A percentile compares a stretch with the other conserved stretches of the same genome.
Evolutionary conservation across 2,888 invertebrate genomes (phyloP).

Genomic region (Acleris sparsana): DNA sequence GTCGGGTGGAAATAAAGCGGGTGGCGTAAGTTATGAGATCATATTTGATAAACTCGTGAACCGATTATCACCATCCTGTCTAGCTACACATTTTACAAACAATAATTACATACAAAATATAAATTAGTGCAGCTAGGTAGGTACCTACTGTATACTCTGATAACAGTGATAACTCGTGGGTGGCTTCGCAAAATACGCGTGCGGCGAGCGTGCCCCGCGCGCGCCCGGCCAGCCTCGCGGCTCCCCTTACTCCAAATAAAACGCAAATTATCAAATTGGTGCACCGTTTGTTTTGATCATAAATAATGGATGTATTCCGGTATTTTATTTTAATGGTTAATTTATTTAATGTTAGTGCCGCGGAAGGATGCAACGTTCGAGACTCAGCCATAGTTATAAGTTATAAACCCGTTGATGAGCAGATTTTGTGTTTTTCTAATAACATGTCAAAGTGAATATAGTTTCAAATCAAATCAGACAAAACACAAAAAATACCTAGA

Average conservation of each 20-base stretch:
- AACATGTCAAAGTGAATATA: too few relatives aligned
- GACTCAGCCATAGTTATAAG: too few relatives aligned
- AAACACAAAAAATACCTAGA: too few relatives aligned
- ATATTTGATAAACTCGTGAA: slow-evolving; percentile 61
- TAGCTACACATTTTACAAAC: slow-evolving; percentile 10
- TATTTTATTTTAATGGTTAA: slow-evolving; percentile 42
- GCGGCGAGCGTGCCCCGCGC: slow-evolving; percentile 8
- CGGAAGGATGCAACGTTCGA: too few relatives aligned
- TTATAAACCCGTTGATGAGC: too few relatives aligned
- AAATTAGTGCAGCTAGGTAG: neutral
- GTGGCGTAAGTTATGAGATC: slow-evolving; percentile 40
- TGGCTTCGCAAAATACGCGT: neutral
- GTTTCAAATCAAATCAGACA: too few relatives aligned
- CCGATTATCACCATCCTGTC: slow-evolving; percentile 48
- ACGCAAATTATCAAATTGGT: slow-evolving; percentile 54
- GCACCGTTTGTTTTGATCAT: slow-evolving; percentile 46
- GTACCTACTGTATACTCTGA: neutral
- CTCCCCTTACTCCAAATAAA: slow-evolving; percentile 48
- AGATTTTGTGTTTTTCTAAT: too few relatives aligned
- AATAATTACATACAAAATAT: slow-evolving; percentile 5
- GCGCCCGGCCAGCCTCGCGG: slow-evolving; percentile 4
- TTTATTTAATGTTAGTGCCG: slow-evolving; percentile 29
- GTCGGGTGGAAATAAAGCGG: slow-evolving; percentile 24
- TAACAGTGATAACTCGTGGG: slow-evolving; percentile 23
- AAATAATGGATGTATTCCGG: slow-evolving; percentile 41